These are phyloP conservation scores for Heliconius hermathena DNA, from an alignment of 1,140 invertebrate genomes.

Conservation along the genomic window DNA sequence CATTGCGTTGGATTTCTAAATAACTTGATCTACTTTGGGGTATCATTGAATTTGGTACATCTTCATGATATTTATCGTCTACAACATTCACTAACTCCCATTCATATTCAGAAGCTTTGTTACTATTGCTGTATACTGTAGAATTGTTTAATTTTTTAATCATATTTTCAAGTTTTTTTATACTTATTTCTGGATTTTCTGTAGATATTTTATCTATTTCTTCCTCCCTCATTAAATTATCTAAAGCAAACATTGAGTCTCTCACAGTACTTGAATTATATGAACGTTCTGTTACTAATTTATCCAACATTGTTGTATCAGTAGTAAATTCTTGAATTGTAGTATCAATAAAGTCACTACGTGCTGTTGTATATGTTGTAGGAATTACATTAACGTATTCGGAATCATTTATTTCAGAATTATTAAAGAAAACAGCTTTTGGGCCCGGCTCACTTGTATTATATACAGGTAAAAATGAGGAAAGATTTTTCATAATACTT, in stretches of 20 bases:
- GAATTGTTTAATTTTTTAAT: constrained; percentile 32
- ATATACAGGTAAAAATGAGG: not conserved
- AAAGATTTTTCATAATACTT: not conserved
- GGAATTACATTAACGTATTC: not conserved
- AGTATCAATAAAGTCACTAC: not conserved
- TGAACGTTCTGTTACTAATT: not conserved
- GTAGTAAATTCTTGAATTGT: not conserved
- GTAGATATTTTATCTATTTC: constrained; percentile 6
- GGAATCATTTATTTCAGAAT: not conserved
- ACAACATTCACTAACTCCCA: constrained; percentile 41
- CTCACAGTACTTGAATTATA: not conserved
- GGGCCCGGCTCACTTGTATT: not conserved
- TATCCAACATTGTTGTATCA: not conserved
- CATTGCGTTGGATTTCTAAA: constrained; percentile 62
- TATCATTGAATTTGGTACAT: constrained; percentile 50
- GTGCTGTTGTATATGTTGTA: not conserved
- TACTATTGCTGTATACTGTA: constrained; percentile 16
- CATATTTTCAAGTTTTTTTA: not conserved
- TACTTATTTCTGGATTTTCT: constrained; percentile 7
- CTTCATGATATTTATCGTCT: constrained; percentile 33
- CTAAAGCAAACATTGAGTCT: not conserved
- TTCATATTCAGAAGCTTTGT: constrained; percentile 33
- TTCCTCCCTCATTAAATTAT: not conserved
- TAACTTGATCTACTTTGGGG: constrained; percentile 53
- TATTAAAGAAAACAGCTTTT: not conserved